phyloP scores from a whole-genome alignment of 1,140 invertebrate species.

The Paraescarpia echinospica region DNA sequence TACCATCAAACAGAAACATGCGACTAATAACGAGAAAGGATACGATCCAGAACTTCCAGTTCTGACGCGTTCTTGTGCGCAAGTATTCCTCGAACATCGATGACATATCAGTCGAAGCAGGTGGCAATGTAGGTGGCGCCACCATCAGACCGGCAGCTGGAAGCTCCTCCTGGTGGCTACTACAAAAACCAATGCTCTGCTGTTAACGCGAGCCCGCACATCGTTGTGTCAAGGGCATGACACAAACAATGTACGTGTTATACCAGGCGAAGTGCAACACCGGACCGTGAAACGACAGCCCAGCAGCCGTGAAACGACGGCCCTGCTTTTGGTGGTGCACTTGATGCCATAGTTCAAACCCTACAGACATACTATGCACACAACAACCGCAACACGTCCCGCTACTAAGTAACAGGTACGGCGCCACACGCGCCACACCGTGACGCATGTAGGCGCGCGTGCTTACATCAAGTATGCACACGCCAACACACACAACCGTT shows the following conservation, averaged over 20 bases:
- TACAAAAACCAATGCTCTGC: slow-evolving; percentile 36
- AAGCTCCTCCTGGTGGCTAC: slow-evolving; percentile 78
- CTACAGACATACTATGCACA: neutral
- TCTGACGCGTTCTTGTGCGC: slow-evolving; percentile 75
- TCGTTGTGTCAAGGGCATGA: neutral
- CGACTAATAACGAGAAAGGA: slow-evolving; percentile 38
- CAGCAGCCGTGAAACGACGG: neutral
- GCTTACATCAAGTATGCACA: slow-evolving; percentile 25
- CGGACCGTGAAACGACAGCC: neutral
- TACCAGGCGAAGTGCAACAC: neutral
- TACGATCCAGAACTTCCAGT: slow-evolving; percentile 98
- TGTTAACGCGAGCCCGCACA: neutral
- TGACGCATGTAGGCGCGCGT: slow-evolving; percentile 17
- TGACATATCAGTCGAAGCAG: slow-evolving; percentile 78
- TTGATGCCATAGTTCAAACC: neutral
- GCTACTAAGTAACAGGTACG: slow-evolving; percentile 17
- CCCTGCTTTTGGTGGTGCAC: neutral
- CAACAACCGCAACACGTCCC: neutral
- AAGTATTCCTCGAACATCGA: slow-evolving; percentile 92
- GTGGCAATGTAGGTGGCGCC: slow-evolving; percentile 72
- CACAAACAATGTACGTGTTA: neutral
- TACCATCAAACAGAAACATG: too few species aligned
- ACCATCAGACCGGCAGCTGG: slow-evolving; percentile 72
- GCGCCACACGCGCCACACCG: neutral
- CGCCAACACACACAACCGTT: slow-evolving; percentile 1